Evolutionary conservation across 1,140 invertebrate species (phyloP), one percentile per base, ranked within the genome.

Genomic region (Drosophila kanapiae): DNA sequence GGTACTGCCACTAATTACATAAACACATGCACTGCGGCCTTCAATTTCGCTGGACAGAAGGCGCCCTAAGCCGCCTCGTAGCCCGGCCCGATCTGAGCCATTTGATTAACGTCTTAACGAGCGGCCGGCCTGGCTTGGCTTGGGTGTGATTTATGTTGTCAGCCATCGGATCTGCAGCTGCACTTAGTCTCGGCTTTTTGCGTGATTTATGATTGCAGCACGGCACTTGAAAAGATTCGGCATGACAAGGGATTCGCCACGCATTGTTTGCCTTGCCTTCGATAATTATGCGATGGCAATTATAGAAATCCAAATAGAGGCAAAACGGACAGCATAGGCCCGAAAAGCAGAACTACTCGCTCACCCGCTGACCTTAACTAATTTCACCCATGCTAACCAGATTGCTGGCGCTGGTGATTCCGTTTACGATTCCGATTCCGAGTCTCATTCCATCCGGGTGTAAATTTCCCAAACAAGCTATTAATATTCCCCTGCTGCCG

Each of bases 101-200:
- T 87, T 87, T 87, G 83, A 87, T 87, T 83, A 87, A 88, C 84
- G 84, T 83, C 84, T 87, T 88, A 88, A 80, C 83, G 84, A 88
- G 71, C 79, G 65, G 49, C 48, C 48, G 29, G 27, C 18, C 48
- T 11, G 48, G 48, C 69, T 56, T 47, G 64, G 68, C 69, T 71
- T 69, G 71, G 83, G 76, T 80, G 82, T 87, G 80, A 87, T 88
- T 87, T 87, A 88, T 88, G 83, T 76, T 59, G 63, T 70, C 67
- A 80, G 71, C 70, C 49, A 78, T 71, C 74, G 58, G 69, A 74
- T 49, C 63, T 68, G 71, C 63, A 56, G 82, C 82, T 80, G 67
- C 43, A 61, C 61, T 85, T 68, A 74, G 58, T 48, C 60, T 76
- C 60, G 45, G 27, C 35, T 51, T 81, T 85, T 80, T 70, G 78